A percentile compares a stretch with the other conserved stretches of the same genome.
Evolutionary conservation across 2,888 invertebrate species (phyloP).

Genomic region (Hoplodrina blanda): DNA sequence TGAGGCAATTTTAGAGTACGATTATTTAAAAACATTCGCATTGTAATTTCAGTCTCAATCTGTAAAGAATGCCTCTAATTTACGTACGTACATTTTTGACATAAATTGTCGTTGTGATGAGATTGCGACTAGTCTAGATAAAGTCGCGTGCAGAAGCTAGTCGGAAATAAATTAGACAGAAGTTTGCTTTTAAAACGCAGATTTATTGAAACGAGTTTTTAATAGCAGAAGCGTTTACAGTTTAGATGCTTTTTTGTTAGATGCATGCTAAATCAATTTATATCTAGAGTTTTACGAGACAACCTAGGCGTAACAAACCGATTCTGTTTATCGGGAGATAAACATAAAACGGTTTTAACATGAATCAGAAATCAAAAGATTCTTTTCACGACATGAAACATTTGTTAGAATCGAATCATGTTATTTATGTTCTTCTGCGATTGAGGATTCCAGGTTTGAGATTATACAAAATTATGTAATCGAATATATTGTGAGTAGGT

Average conservation of each 20-base stretch:
- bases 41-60: too few relatives aligned
- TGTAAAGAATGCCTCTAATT: too few relatives aligned
- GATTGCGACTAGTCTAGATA: too few relatives aligned
- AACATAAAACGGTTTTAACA: neutral
- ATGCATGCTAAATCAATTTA: conserved; percentile 17
- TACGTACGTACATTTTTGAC: too few relatives aligned
- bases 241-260: neutral
- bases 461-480: neutral
- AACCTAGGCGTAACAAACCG: neutral
- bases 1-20: too few relatives aligned
- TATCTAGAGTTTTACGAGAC: conserved; percentile 34
- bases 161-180: neutral
- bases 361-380: conserved; percentile 10
- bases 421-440: too few relatives aligned
- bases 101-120: too few relatives aligned
- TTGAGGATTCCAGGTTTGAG: neutral
- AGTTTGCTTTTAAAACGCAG: conserved; percentile 19
- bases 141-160: too few relatives aligned
- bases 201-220: conserved; percentile 24
- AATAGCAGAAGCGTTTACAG: conserved; percentile 5
- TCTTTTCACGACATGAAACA: neutral
- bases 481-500: neutral
- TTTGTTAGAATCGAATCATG: neutral
- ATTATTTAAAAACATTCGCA: too few relatives aligned
- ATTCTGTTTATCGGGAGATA: conserved; percentile 14